Percentiles rank a stretch among this genome's conserved stretches.
phyloP scores from a whole-genome alignment of 1,140 invertebrate species.

The Metaphire vulgaris region DNA sequence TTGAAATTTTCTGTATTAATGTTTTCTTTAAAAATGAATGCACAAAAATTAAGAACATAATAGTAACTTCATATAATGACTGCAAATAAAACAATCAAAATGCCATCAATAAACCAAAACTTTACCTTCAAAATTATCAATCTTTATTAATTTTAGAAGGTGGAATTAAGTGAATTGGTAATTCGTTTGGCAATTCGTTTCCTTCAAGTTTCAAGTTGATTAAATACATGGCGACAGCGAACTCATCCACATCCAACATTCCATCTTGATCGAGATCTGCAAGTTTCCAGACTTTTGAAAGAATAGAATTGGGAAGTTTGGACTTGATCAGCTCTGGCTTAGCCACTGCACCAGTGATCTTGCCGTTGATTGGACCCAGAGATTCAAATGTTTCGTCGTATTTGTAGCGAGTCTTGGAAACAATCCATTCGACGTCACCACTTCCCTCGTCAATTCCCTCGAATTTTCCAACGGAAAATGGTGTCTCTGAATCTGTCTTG shows the following conservation, averaged over 20 bases:
- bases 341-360: constrained; percentile 84
- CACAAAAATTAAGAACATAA: no score
- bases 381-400: constrained; percentile 80
- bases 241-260: constrained; percentile 89
- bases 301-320: constrained; percentile 91
- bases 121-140: no score
- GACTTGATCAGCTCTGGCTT: constrained; percentile 96
- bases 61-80: no score
- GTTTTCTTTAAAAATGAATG: no score
- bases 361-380: constrained; percentile 83
- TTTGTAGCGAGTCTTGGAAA: constrained; percentile 75
- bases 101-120: no score
- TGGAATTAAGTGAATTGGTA: constrained; percentile 89
- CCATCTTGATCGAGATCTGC: constrained; percentile 96
- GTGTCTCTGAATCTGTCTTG: constrained; percentile 77
- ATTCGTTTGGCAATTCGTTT: constrained; percentile 80
- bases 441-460: constrained; percentile 94
- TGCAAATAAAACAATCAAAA: no score
- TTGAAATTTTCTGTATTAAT: no score
- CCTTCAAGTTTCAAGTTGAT: constrained; percentile 80
- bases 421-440: constrained; percentile 95
- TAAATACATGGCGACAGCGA: constrained; percentile 96
- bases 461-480: constrained; percentile 90
- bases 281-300: constrained; percentile 92
- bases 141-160: constrained; percentile 82